Percentiles rank a stretch among this genome's conserved stretches.
Conservation (phyloP, 1,140 invertebrate species). For the Leptoteleia sp. region DNA sequence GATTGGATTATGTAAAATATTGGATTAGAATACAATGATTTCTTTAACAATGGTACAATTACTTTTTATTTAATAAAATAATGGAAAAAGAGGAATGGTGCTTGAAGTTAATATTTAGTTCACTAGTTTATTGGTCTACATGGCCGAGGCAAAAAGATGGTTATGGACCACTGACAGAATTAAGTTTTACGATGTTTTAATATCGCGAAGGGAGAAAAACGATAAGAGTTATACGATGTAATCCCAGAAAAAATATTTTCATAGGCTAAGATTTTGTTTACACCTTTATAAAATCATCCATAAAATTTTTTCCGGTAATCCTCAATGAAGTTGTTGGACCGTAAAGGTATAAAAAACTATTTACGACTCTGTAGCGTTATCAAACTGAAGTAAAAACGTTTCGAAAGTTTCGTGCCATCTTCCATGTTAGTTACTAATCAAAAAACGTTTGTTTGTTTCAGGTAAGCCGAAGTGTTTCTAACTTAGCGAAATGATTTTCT, state of each 20-base stretch:
- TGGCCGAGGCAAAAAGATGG: too few relatives aligned
- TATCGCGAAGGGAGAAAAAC: too few relatives aligned
- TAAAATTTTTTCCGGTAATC: conserved; percentile 35
- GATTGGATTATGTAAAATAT: too few relatives aligned
- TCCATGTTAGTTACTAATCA: conserved; percentile 18
- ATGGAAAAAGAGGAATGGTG: too few relatives aligned
- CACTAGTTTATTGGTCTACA: too few relatives aligned
- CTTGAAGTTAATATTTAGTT: too few relatives aligned
- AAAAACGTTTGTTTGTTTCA: conserved; percentile 40
- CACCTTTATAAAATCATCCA: conserved; percentile 27
- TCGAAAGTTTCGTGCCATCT: conserved; percentile 18
- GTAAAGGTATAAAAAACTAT: conserved; percentile 39
- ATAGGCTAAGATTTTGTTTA: conserved; percentile 27
- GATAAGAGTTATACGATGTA: too few relatives aligned
- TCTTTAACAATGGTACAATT: too few relatives aligned
- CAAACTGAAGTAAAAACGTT: conserved; percentile 31
- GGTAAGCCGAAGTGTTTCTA: conserved; percentile 19
- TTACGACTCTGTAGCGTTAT: conserved; percentile 7
- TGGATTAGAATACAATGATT: too few relatives aligned
- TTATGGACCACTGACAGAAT: too few relatives aligned
- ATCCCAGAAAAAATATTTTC: conserved; percentile 24
- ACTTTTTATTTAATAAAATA: too few relatives aligned
- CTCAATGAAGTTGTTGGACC: conserved; percentile 20
- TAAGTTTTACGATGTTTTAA: too few relatives aligned
- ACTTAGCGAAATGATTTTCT: conserved; percentile 2